Evolutionary conservation across 2,888 invertebrate genomes (phyloP).

Genomic region (Oscheius sp.): DNA sequence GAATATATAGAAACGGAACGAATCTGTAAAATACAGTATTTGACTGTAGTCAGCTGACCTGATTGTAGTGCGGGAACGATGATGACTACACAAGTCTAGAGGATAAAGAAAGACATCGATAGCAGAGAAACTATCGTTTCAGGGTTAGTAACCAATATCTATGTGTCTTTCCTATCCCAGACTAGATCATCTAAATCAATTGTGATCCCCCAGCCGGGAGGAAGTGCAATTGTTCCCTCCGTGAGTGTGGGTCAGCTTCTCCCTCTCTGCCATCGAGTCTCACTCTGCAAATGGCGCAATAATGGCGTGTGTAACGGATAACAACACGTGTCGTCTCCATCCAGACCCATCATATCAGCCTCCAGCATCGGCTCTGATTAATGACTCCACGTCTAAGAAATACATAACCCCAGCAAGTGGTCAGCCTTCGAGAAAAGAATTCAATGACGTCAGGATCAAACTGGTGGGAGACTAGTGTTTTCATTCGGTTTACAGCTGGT

Average conservation of each 20-base stretch:
- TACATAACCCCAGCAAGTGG: neutral
- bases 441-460: slow-evolving; percentile 6
- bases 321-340: slow-evolving; percentile 36
- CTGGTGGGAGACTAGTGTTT: neutral
- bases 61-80: too few relatives aligned
- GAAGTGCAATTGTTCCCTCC: neutral
- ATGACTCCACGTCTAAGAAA: slow-evolving; percentile 12
- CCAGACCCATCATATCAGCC: too few relatives aligned
- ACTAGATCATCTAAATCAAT: too few relatives aligned
- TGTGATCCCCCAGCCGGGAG: too few relatives aligned
- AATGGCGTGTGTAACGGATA: slow-evolving; percentile 35
- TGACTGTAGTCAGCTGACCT: too few relatives aligned
- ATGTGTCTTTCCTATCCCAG: too few relatives aligned
- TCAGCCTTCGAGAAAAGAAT: neutral
- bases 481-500: slow-evolving; percentile 26
- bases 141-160: too few relatives aligned
- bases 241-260: neutral
- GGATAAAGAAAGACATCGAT: too few relatives aligned
- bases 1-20: too few relatives aligned
- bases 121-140: too few relatives aligned
- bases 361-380: slow-evolving; percentile 29
- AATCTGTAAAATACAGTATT: too few relatives aligned
- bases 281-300: slow-evolving; percentile 36
- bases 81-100: too few relatives aligned
- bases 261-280: slow-evolving; percentile 4